A percentile compares a stretch with the other conserved stretches of the same genome.
Conservation (phyloP, 2,888 invertebrate species). For the Tethea ocularis region DNA sequence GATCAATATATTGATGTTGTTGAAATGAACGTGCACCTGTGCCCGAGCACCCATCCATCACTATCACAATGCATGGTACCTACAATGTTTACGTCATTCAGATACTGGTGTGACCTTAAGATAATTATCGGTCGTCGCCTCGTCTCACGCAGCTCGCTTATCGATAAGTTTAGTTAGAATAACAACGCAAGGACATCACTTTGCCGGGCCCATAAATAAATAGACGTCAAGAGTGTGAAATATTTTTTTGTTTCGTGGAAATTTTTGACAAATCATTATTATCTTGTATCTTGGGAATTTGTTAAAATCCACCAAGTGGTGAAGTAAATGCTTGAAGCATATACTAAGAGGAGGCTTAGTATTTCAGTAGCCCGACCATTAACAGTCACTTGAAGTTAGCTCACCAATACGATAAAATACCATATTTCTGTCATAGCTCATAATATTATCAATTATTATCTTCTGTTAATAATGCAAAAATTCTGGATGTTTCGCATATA, state of each 20-base stretch:
- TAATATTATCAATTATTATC: conserved; percentile 34
- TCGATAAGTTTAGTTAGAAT: conserved; percentile 60
- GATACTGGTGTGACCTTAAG: conserved; percentile 79
- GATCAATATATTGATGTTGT: conserved; percentile 5
- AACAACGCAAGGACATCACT: conserved; percentile 70
- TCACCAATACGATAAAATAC: conserved; percentile 24
- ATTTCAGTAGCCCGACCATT: not conserved
- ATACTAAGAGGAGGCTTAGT: too few species aligned
- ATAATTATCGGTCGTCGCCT: conserved; percentile 82
- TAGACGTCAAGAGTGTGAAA: conserved; percentile 12
- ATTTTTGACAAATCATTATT: not conserved
- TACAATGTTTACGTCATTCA: conserved; percentile 60
- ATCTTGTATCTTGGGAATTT: not conserved
- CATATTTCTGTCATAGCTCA: conserved; percentile 33
- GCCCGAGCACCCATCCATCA: conserved; percentile 35
- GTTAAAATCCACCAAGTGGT: not conserved
- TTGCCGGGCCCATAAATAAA: conserved; percentile 33
- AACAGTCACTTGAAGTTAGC: conserved; percentile 13
- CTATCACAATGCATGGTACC: conserved; percentile 57
- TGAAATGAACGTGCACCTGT: conserved; percentile 46
- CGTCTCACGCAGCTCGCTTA: conserved; percentile 58
- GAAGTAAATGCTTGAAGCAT: not conserved
- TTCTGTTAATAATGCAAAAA: conserved; percentile 27
- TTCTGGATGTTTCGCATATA: conserved; percentile 28
- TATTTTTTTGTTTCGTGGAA: not conserved